Conservation (phyloP, 2,888 invertebrate species). For the Diarsia dahlii region DNA sequence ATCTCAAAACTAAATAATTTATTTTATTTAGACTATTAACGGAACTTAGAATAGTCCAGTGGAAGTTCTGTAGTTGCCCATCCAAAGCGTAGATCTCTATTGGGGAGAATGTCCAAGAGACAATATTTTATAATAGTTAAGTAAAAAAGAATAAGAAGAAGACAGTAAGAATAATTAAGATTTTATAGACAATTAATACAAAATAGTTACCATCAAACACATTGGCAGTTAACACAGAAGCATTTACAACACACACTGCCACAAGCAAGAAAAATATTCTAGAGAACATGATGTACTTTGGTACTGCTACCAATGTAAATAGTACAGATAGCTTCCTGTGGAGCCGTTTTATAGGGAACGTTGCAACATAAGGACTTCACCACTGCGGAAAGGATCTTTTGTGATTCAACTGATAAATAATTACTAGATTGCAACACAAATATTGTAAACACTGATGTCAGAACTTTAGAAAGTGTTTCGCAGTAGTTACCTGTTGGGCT, state of each 20-base stretch:
- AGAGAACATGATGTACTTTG: constrained; percentile 43
- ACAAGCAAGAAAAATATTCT: constrained; percentile 45
- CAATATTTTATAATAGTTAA: neutral
- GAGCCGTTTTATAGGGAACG: constrained; percentile 44
- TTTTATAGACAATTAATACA: neutral
- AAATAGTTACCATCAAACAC: constrained; percentile 51
- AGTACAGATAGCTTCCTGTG: neutral
- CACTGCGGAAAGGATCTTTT: constrained; percentile 6
- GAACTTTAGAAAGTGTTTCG: neutral
- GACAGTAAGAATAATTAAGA: too few relatives aligned
- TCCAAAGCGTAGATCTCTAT: too few relatives aligned
- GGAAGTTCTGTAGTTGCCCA: too few relatives aligned
- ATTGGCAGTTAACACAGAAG: constrained; percentile 48
- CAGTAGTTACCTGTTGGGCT: neutral
- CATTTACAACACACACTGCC: constrained; percentile 42
- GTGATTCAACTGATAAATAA: constrained; percentile 36
- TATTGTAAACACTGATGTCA: constrained; percentile 1
- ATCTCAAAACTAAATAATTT: neutral
- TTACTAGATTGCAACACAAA: constrained; percentile 25
- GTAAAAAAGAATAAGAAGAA: neutral
- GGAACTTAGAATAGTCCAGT: too few relatives aligned
- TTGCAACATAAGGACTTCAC: constrained; percentile 56
- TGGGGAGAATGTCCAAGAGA: neutral
- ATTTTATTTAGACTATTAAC: too few relatives aligned
- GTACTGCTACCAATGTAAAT: constrained; percentile 11